Conservation (phyloP, 2,113 vertebrate species). For the Ailurus styani region DNA sequence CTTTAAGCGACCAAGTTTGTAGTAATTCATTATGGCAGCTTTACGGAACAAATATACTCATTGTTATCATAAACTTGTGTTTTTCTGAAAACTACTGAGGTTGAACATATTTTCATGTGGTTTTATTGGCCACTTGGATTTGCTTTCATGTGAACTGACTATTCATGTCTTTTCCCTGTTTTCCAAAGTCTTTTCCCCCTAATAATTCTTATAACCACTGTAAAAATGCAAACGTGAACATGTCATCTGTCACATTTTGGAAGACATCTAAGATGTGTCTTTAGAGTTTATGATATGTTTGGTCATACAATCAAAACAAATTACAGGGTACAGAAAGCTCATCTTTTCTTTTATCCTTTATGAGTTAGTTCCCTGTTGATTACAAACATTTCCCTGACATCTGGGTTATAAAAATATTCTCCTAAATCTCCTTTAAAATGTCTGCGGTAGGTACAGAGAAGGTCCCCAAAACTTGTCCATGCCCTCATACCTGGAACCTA, state of each 20-base stretch:
- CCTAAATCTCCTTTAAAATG: neutral
- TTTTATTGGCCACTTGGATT: slow-evolving; percentile 16
- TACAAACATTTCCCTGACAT: neutral
- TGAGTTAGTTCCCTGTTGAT: neutral
- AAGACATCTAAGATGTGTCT: neutral
- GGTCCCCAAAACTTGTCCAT: neutral
- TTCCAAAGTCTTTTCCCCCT: neutral
- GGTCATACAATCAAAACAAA: neutral
- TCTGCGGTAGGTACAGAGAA: neutral
- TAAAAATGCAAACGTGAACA: neutral
- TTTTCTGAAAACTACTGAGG: neutral
- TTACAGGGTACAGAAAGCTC: neutral
- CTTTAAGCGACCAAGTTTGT: neutral
- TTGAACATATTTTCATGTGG: neutral
- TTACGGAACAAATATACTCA: neutral
- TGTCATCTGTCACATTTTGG: neutral
- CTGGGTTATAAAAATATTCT: neutral
- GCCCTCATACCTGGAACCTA: neutral
- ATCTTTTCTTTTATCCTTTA: neutral
- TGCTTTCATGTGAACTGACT: neutral
- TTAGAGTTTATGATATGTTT: neutral
- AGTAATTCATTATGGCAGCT: neutral
- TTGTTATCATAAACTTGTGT: neutral
- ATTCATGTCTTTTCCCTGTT: neutral
- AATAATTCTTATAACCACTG: neutral